phyloP scores from a whole-genome alignment of 1,140 invertebrate genomes.

The Aradophagus sp. region DNA sequence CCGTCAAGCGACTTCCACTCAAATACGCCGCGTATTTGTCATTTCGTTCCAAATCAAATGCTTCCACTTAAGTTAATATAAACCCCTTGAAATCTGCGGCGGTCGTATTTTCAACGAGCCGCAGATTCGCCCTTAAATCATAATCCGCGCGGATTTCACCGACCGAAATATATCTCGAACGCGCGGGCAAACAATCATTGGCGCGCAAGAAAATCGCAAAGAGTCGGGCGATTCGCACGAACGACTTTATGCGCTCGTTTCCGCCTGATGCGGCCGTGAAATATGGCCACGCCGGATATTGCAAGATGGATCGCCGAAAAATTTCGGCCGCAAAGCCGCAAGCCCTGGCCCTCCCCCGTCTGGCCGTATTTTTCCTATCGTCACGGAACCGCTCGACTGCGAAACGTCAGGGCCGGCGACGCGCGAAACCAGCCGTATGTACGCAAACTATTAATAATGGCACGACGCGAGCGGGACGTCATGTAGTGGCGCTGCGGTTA shows the following conservation, averaged over 20 bases:
- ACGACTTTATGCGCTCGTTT: slow-evolving; percentile 40
- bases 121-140: slow-evolving; percentile 20
- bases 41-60: no score
- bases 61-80: no score
- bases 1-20: no score
- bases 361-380: slow-evolving; percentile 37
- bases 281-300: slow-evolving; percentile 37
- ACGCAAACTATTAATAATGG: slow-evolving; percentile 56
- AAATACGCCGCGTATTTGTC: no score
- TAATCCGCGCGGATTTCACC: slow-evolving; percentile 12
- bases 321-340: no score
- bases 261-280: slow-evolving; percentile 41
- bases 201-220: slow-evolving; percentile 47
- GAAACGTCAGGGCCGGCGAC: slow-evolving; percentile 49
- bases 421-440: slow-evolving; percentile 44
- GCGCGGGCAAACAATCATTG: slow-evolving; percentile 37
- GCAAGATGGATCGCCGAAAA: slow-evolving; percentile 54
- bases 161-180: slow-evolving; percentile 24
- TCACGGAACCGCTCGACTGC: slow-evolving; percentile 29
- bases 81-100: no score
- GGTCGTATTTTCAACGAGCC: slow-evolving; percentile 1
- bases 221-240: slow-evolving; percentile 47
- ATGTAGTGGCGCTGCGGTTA: slow-evolving; percentile 51
- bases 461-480: slow-evolving; percentile 50
- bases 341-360: no score